phyloP scores from a whole-genome alignment of 2,888 invertebrate species.

The Octodonta nipae region DNA sequence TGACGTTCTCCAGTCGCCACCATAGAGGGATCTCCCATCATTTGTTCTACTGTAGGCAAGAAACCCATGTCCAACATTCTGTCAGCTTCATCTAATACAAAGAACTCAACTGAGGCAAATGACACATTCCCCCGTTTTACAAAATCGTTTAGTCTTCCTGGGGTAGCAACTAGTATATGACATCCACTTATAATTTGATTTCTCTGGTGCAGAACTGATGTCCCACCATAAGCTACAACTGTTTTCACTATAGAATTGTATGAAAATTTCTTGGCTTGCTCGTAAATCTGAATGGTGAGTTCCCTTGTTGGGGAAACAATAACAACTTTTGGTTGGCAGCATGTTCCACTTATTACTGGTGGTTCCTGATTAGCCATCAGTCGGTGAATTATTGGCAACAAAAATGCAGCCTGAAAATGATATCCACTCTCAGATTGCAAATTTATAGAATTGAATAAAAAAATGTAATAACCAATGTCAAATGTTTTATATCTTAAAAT shows the following conservation, averaged over 20 bases:
- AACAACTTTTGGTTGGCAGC: constrained; percentile 66
- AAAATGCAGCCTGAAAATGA: constrained; percentile 89
- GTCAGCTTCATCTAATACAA: constrained; percentile 75
- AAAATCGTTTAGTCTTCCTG: constrained; percentile 57
- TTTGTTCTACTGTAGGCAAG: constrained; percentile 39
- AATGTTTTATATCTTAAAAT: too few species aligned
- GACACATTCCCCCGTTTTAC: constrained; percentile 42
- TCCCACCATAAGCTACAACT: constrained; percentile 75
- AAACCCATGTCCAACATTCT: constrained; percentile 70
- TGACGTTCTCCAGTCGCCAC: constrained; percentile 40
- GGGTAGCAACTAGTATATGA: constrained; percentile 60
- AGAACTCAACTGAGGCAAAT: constrained; percentile 44
- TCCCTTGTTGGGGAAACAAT: constrained; percentile 88
- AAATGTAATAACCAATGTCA: too few species aligned
- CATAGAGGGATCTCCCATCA: constrained; percentile 53
- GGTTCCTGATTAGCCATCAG: constrained; percentile 47
- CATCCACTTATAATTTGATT: constrained; percentile 43
- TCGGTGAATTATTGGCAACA: constrained; percentile 73
- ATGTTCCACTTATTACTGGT: constrained; percentile 37
- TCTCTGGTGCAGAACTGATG: constrained; percentile 60
- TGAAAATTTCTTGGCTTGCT: constrained; percentile 74
- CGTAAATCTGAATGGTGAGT: constrained; percentile 73
- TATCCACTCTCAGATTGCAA: too few species aligned
- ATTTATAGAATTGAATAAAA: too few species aligned
- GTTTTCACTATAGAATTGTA: constrained; percentile 59